Evolutionary conservation across 1,140 invertebrate genomes (phyloP).

Genomic region (Formica selysi): DNA sequence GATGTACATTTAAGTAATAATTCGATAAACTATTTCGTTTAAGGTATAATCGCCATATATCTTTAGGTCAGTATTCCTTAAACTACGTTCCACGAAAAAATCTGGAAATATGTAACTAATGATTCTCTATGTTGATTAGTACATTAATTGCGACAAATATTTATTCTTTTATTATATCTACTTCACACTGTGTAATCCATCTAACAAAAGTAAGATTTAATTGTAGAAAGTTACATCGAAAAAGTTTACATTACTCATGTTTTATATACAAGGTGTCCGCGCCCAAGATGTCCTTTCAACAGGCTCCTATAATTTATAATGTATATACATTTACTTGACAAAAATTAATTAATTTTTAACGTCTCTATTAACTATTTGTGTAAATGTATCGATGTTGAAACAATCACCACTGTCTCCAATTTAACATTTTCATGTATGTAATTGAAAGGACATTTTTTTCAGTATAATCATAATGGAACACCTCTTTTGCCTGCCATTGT

Average conservation of each 20-base stretch:
- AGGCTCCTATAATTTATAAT: conserved; percentile 18
- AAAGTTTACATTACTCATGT: conserved; percentile 40
- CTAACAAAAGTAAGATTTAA: conserved; percentile 39
- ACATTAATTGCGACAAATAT: conserved; percentile 56
- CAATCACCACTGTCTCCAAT: not conserved
- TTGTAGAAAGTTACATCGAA: conserved; percentile 33
- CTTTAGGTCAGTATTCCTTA: conserved; percentile 50
- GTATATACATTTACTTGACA: conserved; percentile 6
- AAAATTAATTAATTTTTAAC: conserved; percentile 41
- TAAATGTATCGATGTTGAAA: not conserved
- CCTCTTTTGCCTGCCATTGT: not conserved
- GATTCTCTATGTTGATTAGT: conserved; percentile 55
- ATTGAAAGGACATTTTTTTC: conserved; percentile 27
- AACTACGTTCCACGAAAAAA: conserved; percentile 22
- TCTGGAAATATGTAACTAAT: conserved; percentile 51
- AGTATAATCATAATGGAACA: conserved; percentile 9
- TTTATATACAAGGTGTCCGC: conserved; percentile 37
- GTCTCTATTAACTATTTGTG: conserved; percentile 26
- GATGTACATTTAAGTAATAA: conserved; percentile 66
- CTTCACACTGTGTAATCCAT: conserved; percentile 17
- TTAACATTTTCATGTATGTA: not conserved
- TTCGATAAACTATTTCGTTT: conserved; percentile 46
- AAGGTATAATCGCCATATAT: conserved; percentile 54
- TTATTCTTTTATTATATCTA: conserved; percentile 25
- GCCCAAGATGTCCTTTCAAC: not conserved